Base-by-base conservation (phyloP, 2,888 invertebrate genomes). In the Antheraea yamamai region DNA sequence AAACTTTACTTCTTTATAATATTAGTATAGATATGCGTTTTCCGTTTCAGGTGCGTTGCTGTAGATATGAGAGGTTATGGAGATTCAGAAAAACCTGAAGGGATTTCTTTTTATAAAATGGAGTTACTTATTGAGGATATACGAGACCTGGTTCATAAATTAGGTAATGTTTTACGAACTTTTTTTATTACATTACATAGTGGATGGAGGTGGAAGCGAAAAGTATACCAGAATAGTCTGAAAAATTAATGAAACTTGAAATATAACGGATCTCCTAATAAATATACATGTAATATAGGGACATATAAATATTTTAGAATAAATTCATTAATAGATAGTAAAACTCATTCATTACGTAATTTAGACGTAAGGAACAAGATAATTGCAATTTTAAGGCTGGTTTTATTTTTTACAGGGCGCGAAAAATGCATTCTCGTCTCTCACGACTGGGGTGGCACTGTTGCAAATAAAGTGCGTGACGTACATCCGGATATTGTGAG, bases 1-100 rank as follows among this genome's bases (percentile, higher is more conserved):
- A 30, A 30, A 30, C 30, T 30, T 30, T 30, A 30, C 30, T 3
- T 30, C 1, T 30, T 30, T 30, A 30, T 30, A 30, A 30, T 30
- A 30, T 30, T 30, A 30, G 30, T 30, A 30, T 30, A 30, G 30
- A 30, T 30, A 30, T 61, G 12, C 23, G 20, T 10, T 10, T 61
- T 10, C 12, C 2, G 10, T 86, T 92, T 51, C 85, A 97, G 97
- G 95, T 96, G 96, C 72, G 95, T 97, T 26, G 97, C 97, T 16
- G 84, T 97, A 4, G 97, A 97, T 82, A 90, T 96, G 94, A 91
- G 97, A 82, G 97, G 97, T 0, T 97, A 96, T 82, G 96, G 96
- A 0, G 96, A 96, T 76, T 96, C 97, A 0, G 96, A 96, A 77
- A 96, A 96, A 82, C 97, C 97, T 0, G 88, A 91, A 52, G 94